These are phyloP conservation scores for Microcebus ravelobensis DNA, from an alignment of 2,113 vertebrate genomes.

Conservation along the genomic window DNA sequence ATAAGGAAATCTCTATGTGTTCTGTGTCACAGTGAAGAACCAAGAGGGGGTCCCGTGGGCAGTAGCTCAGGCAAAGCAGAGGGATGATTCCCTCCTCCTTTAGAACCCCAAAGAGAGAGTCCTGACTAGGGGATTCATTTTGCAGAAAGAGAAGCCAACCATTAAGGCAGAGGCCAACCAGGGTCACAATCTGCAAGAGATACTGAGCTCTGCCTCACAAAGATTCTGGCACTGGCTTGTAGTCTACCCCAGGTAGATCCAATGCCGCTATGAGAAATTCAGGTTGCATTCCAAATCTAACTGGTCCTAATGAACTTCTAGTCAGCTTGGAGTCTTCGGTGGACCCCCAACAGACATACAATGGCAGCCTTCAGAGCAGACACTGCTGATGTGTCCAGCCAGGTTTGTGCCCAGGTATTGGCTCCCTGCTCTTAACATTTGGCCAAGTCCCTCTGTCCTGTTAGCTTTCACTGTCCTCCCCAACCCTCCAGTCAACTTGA, in stretches of 20 bases:
- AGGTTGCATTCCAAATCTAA: background rate
- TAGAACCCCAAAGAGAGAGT: background rate
- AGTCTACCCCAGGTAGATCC: background rate
- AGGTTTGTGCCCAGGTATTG: background rate
- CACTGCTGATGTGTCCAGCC: rapidly evolving
- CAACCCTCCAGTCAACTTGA: background rate
- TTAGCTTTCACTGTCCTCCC: background rate
- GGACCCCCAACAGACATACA: background rate
- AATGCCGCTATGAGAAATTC: background rate
- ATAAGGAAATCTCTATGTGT: background rate
- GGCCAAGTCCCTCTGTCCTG: background rate
- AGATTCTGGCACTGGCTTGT: background rate
- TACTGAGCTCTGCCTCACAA: background rate
- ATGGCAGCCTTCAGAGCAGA: background rate
- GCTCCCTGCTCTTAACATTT: background rate
- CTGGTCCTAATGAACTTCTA: background rate
- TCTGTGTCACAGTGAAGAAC: background rate
- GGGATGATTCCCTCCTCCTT: background rate
- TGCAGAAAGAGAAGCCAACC: background rate
- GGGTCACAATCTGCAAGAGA: background rate
- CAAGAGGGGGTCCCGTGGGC: background rate
- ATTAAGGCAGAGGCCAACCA: background rate
- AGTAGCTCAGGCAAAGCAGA: background rate
- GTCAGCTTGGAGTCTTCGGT: background rate
- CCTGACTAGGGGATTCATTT: background rate